These are phyloP conservation scores for Notolabrus celidotus DNA, from an alignment of 2,797 vertebrate species.

Conservation along the genomic window DNA sequence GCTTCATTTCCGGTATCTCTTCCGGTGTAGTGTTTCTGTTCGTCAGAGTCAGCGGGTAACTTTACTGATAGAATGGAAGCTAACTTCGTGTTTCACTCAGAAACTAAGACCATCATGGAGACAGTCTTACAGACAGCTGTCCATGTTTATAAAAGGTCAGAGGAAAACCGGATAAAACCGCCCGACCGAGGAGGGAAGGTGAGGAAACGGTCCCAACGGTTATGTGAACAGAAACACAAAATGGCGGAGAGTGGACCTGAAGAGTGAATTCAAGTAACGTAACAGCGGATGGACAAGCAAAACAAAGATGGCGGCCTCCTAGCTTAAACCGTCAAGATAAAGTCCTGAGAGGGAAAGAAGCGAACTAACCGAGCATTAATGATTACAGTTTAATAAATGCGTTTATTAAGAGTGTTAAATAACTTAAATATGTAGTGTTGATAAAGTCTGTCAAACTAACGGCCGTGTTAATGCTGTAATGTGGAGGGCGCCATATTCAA, in stretches of 20 bases:
- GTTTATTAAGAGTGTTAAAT: too few species aligned
- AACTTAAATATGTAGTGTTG: too few species aligned
- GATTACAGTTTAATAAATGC: too few species aligned
- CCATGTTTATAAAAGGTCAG: not conserved
- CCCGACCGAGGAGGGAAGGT: not conserved
- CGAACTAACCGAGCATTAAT: too few species aligned
- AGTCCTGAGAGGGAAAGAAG: not conserved
- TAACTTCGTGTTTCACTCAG: slow-evolving; percentile 34
- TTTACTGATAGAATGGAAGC: slow-evolving; percentile 39
- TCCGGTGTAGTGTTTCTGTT: fast-evolving
- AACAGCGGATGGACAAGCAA: not conserved
- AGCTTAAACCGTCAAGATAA: not conserved
- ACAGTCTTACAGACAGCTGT: slow-evolving; percentile 9
- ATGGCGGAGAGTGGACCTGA: not conserved
- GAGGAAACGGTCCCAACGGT: slow-evolving; percentile 10
- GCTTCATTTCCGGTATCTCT: not conserved
- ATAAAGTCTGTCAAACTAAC: too few species aligned
- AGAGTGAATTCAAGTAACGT: not conserved
- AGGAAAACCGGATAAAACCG: not conserved
- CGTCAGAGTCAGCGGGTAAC: fast-evolving
- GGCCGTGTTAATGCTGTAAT: too few species aligned
- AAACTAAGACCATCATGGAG: slow-evolving; percentile 64
- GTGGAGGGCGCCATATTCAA: too few species aligned
- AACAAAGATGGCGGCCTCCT: slow-evolving; percentile 61
- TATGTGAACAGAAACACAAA: slow-evolving; percentile 18